These are phyloP conservation scores for Drosophila neotestacea DNA, from an alignment of 2,888 invertebrate genomes.

Conservation along the genomic window DNA sequence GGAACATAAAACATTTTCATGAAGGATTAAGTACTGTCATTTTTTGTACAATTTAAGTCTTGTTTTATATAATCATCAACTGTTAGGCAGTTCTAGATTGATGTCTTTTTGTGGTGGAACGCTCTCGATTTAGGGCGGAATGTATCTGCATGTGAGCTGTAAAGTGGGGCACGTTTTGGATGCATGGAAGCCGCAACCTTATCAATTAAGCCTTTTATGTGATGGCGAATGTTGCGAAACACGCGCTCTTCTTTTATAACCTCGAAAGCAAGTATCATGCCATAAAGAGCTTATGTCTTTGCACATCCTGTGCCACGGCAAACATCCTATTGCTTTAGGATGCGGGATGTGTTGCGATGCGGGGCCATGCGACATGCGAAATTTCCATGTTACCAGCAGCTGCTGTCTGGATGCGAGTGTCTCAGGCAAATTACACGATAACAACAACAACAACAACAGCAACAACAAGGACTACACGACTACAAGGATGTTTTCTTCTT, in stretches of 20 bases:
- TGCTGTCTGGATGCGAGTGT: conserved; percentile 40
- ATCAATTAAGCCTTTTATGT: conserved; percentile 72
- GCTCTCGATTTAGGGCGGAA: not conserved
- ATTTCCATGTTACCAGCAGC: conserved; percentile 65
- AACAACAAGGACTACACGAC: conserved; percentile 26
- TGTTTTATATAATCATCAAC: conserved; percentile 38
- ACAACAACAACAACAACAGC: conserved; percentile 25
- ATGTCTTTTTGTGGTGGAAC: conserved; percentile 21
- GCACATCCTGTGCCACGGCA: conserved; percentile 56
- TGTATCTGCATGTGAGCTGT: not conserved
- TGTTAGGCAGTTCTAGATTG: conserved; percentile 23
- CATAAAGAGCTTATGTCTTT: conserved; percentile 74
- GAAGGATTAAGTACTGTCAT: conserved; percentile 28
- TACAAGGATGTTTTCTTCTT: conserved; percentile 27
- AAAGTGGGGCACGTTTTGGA: conserved; percentile 28
- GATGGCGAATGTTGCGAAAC: conserved; percentile 51
- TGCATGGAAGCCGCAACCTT: conserved; percentile 51
- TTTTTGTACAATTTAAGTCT: conserved; percentile 20
- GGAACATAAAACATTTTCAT: conserved; percentile 40
- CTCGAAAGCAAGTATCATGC: conserved; percentile 29
- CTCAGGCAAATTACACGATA: conserved; percentile 57
- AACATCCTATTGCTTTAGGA: conserved; percentile 26
- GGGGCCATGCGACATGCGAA: conserved; percentile 48
- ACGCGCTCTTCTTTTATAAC: conserved; percentile 48
- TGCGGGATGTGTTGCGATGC: conserved; percentile 25